Evolutionary conservation across 2,113 vertebrate species (phyloP).

Genomic region (Vulpes vulpes): DNA sequence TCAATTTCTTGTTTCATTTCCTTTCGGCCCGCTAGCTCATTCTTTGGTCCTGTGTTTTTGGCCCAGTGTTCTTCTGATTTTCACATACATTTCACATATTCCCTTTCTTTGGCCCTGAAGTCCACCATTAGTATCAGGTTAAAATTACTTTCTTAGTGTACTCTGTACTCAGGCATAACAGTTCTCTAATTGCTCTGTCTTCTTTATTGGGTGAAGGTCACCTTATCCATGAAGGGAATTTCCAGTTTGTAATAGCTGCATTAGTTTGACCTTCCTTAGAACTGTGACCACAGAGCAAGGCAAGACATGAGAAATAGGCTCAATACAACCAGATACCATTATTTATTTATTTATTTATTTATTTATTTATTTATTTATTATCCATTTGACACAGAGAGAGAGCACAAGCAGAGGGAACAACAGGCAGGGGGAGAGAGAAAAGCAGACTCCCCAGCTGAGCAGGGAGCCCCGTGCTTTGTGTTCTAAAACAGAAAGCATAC

Average conservation of each 20-base stretch:
- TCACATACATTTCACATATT: neutral
- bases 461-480: too few species aligned
- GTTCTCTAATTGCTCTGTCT: neutral
- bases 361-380: too few species aligned
- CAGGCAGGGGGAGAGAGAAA: too few species aligned
- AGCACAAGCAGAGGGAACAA: too few species aligned
- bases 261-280: slow-evolving; percentile 37
- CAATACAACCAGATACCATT: neutral
- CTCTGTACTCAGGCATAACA: neutral
- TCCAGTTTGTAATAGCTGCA: neutral
- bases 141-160: neutral
- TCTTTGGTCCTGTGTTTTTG: slow-evolving; percentile 39
- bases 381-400: too few species aligned
- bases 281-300: neutral
- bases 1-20: slow-evolving; percentile 70
- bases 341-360: too few species aligned
- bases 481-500: too few species aligned
- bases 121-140: neutral
- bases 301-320: neutral
- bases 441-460: too few species aligned
- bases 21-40: neutral
- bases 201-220: neutral
- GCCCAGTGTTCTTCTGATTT: neutral
- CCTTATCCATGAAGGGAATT: neutral
- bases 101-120: neutral